Evolutionary conservation across 2,797 vertebrate species (phyloP), one percentile per base, ranked within the genome.

Genomic region (Tinamus major): DNA sequence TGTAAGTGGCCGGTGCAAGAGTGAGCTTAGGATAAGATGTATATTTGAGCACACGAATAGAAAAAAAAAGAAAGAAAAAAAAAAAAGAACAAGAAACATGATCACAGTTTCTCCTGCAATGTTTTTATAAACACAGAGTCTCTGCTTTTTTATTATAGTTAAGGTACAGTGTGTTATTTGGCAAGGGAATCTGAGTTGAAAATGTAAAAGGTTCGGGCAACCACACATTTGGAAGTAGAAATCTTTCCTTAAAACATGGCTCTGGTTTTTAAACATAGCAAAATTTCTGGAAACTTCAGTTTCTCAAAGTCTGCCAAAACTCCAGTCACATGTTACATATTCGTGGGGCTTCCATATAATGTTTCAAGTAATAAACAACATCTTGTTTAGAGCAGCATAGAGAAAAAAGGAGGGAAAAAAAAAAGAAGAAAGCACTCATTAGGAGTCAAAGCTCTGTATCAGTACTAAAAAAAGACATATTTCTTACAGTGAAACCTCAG

Each of bases 111-210:
- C 96, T 97, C 97, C 96, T 97, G 86, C 93, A 97, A 92, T 88
- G 95, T 95, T 97, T 97, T 96, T 96, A 94, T 97, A 97, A 97
- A 97, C 96, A 95, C 93, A 94, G 96, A 96, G 93, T 95, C 95
- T 97, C 94, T 96, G 90, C 96, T 95, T 97, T 97, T 97, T 96
- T 97, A 97, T 96, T 96, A 95, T 96, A 98, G 96, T 97, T 97
- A 98, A 98, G 98, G 97, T 98, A 98, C 96, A 98, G 97, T 96
- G 97, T 98, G 97, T 98, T 98, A 97, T 97, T 98, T 98, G 98
- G 98, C 98, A 98, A 88, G 91, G 90, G 91, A 97, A 94, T 96
- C 95, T 97, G 97, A 98, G 97, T 97, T 97, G 96, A 98, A 98
- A 97, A 98, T 97, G 97, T 96, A 97, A 98, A 98, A 98, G 97